A percentile compares a stretch with the other conserved stretches of the same genome.
Conservation (phyloP, 2,797 vertebrate genomes). For the Lacerta bilineata region DNA sequence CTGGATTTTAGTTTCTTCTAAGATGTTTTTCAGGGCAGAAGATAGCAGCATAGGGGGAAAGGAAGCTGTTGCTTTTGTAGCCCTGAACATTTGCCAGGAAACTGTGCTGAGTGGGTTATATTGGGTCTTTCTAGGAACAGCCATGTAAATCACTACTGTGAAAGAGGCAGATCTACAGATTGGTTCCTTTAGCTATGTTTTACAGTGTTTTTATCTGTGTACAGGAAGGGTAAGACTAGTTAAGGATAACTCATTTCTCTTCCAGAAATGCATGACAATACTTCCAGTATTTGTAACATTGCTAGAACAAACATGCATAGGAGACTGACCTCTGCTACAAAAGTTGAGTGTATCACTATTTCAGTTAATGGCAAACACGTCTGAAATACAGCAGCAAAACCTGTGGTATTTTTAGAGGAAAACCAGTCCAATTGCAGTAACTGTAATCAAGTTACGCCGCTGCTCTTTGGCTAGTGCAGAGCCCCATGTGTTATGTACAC, state of each 20-base stretch:
- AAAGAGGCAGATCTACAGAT: not conserved
- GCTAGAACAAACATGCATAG: not conserved
- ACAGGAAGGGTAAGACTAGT: not conserved
- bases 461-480: not conserved
- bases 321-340: not conserved
- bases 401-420: not conserved
- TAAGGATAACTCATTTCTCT: too few species aligned
- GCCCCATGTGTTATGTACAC: not conserved
- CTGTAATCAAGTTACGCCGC: not conserved
- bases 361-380: not conserved
- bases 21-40: not conserved
- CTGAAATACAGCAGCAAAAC: not conserved
- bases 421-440: not conserved
- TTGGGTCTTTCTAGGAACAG: not conserved
- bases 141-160: not conserved
- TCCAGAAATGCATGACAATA: not conserved
- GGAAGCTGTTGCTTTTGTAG: not conserved
- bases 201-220: not conserved
- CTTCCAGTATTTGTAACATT: not conserved
- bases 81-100: not conserved
- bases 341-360: not conserved
- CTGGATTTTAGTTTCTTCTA: too few species aligned
- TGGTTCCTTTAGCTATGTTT: not conserved
- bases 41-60: not conserved
- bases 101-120: not conserved